Conservation (phyloP, 1,140 invertebrate genomes). For the Drosophila nasuta region DNA sequence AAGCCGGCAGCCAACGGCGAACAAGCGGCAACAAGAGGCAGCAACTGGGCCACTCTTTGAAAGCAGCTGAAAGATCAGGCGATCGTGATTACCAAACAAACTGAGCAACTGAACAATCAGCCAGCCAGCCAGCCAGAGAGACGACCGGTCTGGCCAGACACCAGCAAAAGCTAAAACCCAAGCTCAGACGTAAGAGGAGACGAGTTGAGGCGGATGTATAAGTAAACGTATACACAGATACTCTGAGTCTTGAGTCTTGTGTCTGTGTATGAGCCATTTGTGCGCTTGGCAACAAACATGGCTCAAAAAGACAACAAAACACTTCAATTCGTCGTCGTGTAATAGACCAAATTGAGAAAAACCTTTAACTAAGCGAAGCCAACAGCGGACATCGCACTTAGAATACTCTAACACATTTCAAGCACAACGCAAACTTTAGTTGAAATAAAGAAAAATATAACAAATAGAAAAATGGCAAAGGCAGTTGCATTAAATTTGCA, state of each 20-base stretch:
- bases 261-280: constrained; percentile 19
- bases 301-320: constrained; percentile 45
- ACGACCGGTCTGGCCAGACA: constrained; percentile 43
- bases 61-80: constrained; percentile 49
- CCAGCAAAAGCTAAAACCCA: constrained; percentile 2
- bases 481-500: too few species aligned
- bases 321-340: constrained; percentile 49
- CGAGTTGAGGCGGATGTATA: constrained; percentile 10
- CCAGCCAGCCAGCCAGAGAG: constrained; percentile 41
- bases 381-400: background rate
- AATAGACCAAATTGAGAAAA: constrained; percentile 52
- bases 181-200: background rate
- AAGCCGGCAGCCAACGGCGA: constrained; percentile 33
- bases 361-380: constrained; percentile 26
- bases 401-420: constrained; percentile 12
- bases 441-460: too few species aligned
- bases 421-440: background rate
- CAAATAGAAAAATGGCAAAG: too few species aligned
- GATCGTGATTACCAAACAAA: constrained; percentile 57
- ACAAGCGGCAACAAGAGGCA: constrained; percentile 7
- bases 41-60: constrained; percentile 49
- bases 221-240: background rate
- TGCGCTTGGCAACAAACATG: constrained; percentile 51
- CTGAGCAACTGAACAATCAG: constrained; percentile 40
- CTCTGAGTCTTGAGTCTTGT: background rate